Evolutionary conservation across 2,888 invertebrate species (phyloP).

Genomic region (Leptopilina myrica): DNA sequence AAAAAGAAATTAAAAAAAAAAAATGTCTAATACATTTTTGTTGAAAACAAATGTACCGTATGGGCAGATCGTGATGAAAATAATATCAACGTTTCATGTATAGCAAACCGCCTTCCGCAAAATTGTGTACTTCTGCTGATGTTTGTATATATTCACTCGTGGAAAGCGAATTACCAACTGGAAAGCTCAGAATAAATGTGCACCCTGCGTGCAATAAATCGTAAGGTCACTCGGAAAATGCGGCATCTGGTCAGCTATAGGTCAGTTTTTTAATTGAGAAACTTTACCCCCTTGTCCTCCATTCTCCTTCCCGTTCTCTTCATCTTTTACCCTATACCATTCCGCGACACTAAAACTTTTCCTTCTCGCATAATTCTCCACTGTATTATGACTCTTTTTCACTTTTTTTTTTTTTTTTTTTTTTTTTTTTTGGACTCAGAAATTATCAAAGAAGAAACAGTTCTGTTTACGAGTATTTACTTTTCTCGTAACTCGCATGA

Average conservation of each 20-base stretch:
- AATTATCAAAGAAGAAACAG: constrained; percentile 25
- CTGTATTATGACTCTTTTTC: constrained; percentile 15
- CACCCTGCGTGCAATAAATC: constrained; percentile 52
- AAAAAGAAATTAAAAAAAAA: neutral
- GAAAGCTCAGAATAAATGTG: constrained; percentile 47
- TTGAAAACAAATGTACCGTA: constrained; percentile 6
- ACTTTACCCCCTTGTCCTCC: neutral
- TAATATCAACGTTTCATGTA: neutral
- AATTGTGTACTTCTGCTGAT: constrained; percentile 12
- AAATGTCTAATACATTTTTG: neutral
- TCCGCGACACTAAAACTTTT: neutral
- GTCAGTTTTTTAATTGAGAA: constrained; percentile 28
- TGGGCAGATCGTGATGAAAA: constrained; percentile 29
- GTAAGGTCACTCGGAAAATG: constrained; percentile 49
- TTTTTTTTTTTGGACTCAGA: neutral
- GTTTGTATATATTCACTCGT: constrained; percentile 40
- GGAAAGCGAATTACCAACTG: constrained; percentile 48
- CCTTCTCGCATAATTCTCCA: constrained; percentile 12
- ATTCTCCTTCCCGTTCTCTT: too few relatives aligned
- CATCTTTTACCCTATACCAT: too few relatives aligned
- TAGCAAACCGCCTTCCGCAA: neutral
- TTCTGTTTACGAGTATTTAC: constrained; percentile 12
- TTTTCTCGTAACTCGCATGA: constrained; percentile 15
- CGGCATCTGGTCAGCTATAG: constrained; percentile 47
- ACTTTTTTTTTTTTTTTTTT: neutral